Evolutionary conservation across 2,888 invertebrate species (phyloP), one percentile per base, ranked within the genome.

Genomic region (Odontomyia ornata): DNA sequence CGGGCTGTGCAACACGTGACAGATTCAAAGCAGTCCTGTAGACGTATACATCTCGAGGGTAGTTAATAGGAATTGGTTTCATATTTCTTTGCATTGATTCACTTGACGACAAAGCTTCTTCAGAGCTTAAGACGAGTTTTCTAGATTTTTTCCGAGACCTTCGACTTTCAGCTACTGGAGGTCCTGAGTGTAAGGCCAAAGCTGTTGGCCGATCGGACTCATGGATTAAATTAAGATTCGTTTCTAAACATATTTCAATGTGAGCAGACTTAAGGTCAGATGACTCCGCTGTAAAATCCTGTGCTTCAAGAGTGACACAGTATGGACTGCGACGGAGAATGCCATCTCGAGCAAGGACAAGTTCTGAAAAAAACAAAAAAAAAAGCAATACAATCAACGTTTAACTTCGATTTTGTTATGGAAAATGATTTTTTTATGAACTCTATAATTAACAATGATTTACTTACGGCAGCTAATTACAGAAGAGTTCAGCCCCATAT

Each of bases 251-350:
- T 80, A 86, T 81, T 47, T 52, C 27, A 43, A 43, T 18, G 80
- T 81, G 81, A 80, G 82, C 83, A 5, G 82, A 80, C 52, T 81
- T 81, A 4, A 77, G 47, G 4, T 80, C 80, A 47, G 78, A 80
- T 1, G 72, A 78, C 76, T 86, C 82, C 21, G 89, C 83, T 15
- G 89, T 86, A 79, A 87, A 86, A 81, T 91, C 91, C 25, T 85
- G 88, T 4, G 90, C 88, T 81, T 88, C 88, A 57, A 91, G 83
- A 0, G 85, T 82, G 47, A 90, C 87, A 75, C 86, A 87, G 82
- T 90, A 90, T 1, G 88, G 88, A 25, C 83, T 80, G 43, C 81
- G 80, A 1, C 83, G 82, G 11, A 86, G 81, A 56, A 85, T 82
- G 1, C 86, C 86, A 77, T 81, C 83, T 1, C 85, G 83, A 1